Evolutionary conservation across 2,888 invertebrate species (phyloP).

Genomic region (Nomada ferruginata): DNA sequence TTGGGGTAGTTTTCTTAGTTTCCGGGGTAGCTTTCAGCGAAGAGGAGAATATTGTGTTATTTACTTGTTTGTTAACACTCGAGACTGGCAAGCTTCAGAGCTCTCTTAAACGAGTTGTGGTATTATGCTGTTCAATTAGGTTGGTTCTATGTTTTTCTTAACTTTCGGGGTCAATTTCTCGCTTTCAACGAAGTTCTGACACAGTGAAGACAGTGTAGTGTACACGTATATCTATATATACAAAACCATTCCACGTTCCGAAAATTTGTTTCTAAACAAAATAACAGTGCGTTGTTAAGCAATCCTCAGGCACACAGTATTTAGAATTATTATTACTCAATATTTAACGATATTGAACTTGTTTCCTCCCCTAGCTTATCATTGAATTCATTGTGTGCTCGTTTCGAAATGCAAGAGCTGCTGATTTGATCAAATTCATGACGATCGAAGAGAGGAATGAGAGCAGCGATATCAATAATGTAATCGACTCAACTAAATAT

Average conservation of each 20-base stretch:
- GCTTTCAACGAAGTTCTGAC: neutral
- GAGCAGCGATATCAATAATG: neutral
- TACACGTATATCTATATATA: neutral
- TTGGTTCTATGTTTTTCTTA: neutral
- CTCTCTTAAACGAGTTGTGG: neutral
- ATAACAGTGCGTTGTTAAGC: neutral
- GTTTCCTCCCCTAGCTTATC: no score
- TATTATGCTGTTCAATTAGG: constrained; percentile 15
- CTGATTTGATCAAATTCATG: no score
- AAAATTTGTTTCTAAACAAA: neutral
- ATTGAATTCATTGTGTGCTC: no score
- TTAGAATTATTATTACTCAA: neutral
- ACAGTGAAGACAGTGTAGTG: neutral
- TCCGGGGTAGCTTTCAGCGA: neutral
- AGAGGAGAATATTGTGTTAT: neutral
- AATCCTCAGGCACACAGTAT: neutral
- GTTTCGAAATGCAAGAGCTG: no score
- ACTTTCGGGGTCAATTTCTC: neutral
- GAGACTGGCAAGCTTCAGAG: neutral
- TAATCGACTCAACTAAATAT: neutral
- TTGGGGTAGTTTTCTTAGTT: neutral
- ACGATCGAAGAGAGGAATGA: no score
- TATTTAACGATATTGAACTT: no score
- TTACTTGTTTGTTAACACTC: neutral
- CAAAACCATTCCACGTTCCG: neutral